Conservation (phyloP, 2,888 invertebrate species). For the Epinotia demarniana region DNA sequence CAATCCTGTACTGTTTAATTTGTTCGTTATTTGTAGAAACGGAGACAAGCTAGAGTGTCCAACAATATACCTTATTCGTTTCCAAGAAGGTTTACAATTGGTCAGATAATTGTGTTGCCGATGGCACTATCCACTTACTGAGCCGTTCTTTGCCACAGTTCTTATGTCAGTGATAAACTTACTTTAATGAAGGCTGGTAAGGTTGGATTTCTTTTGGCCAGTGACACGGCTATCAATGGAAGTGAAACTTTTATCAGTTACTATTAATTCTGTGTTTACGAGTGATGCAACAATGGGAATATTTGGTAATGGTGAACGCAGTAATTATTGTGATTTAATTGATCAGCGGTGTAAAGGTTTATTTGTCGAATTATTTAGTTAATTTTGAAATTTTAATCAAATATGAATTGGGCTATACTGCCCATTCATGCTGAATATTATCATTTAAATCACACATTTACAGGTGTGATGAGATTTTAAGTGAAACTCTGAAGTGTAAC, state of each 20-base stretch:
- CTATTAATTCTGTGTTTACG: conserved; percentile 18
- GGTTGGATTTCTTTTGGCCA: not conserved
- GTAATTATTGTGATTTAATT: conserved; percentile 5
- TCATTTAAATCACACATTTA: no score
- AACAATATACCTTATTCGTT: not conserved
- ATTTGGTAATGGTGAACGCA: not conserved
- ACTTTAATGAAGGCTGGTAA: not conserved
- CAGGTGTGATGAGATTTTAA: no score
- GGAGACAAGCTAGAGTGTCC: not conserved
- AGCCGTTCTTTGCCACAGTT: conserved; percentile 4
- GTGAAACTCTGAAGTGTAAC: no score
- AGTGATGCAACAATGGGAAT: not conserved
- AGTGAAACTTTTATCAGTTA: conserved; percentile 21
- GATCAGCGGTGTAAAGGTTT: not conserved
- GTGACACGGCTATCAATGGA: not conserved
- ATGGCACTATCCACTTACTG: conserved; percentile 3
- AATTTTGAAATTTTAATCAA: not conserved
- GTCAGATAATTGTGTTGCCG: not conserved
- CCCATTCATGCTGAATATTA: no score
- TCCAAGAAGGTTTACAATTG: not conserved
- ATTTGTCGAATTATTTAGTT: not conserved
- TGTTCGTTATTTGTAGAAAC: conserved; percentile 18
- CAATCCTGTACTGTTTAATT: conserved; percentile 27
- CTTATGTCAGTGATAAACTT: not conserved
- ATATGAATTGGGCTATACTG: not conserved